phyloP scores from a whole-genome alignment of 2,113 vertebrate genomes.

The Lipophrys pholis region DNA sequence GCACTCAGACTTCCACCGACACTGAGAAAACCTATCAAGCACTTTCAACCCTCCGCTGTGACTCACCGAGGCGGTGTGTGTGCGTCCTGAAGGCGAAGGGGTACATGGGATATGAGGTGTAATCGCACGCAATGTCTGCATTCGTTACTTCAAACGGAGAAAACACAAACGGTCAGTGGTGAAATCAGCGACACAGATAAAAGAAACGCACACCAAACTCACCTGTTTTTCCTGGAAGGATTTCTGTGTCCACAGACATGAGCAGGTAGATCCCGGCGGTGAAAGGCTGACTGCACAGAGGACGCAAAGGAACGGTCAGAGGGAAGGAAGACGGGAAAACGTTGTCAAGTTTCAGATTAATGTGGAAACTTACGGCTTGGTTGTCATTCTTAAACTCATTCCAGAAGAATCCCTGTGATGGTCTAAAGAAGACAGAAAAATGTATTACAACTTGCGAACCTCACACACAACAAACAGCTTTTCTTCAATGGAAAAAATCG shows the following conservation, averaged over 20 bases:
- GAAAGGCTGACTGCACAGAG: constrained; percentile 90
- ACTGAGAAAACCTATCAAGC: background rate
- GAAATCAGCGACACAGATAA: background rate
- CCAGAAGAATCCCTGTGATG: constrained; percentile 96
- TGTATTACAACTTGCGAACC: too few species aligned
- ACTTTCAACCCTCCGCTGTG: background rate
- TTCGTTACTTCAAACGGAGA: constrained; percentile 85
- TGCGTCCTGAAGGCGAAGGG: constrained; percentile 97
- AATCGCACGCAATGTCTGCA: constrained; percentile 93
- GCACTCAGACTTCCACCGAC: background rate
- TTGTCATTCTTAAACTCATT: constrained; percentile 92
- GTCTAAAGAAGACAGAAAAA: constrained; percentile 84
- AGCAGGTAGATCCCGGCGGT: constrained; percentile 97
- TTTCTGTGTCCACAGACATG: constrained; percentile 92
- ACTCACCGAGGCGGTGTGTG: constrained; percentile 93
- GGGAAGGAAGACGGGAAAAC: background rate
- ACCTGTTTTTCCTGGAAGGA: constrained; percentile 93
- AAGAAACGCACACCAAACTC: background rate
- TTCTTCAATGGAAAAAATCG: too few species aligned
- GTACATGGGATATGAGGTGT: constrained; percentile 91
- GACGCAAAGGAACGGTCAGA: constrained; percentile 8
- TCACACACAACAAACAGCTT: background rate
- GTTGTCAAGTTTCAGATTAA: too few species aligned
- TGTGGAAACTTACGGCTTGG: constrained; percentile 87
- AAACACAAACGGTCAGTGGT: constrained; percentile 5